These are phyloP conservation scores for Pomacea canaliculata DNA, from an alignment of 2,888 invertebrate genomes.

Conservation along the genomic window DNA sequence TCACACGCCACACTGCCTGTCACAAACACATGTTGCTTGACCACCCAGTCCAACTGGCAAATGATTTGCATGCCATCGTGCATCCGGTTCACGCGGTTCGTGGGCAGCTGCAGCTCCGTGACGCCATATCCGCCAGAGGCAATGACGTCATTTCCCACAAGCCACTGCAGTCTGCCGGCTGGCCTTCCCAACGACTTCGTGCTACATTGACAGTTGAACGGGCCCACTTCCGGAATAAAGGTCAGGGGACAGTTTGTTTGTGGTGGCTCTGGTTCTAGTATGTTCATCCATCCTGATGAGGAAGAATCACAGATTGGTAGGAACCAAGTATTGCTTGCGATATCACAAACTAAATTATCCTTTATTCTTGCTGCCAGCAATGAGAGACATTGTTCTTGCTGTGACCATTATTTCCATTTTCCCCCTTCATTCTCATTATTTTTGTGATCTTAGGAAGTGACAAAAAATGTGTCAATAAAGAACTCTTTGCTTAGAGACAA, in stretches of 20 bases:
- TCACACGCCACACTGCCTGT: slow-evolving; percentile 2
- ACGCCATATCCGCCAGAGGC: slow-evolving; percentile 1
- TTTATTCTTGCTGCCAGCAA: no score
- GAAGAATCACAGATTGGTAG: no score
- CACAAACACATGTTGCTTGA: neutral
- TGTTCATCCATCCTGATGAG: no score
- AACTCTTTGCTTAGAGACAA: no score
- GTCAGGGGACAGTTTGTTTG: neutral
- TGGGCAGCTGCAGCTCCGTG: neutral
- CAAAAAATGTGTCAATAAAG: no score
- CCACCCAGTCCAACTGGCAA: slow-evolving; percentile 20
- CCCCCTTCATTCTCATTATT: no score
- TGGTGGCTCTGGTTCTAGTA: no score
- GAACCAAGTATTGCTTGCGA: no score
- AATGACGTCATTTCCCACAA: slow-evolving; percentile 1
- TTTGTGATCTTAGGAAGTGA: no score
- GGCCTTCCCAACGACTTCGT: slow-evolving; percentile 1
- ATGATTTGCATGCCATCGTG: neutral
- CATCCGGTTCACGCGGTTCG: neutral
- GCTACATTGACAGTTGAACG: neutral
- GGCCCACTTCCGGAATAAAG: slow-evolving; percentile 4
- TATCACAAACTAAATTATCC: no score
- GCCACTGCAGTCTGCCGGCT: slow-evolving; percentile 11
- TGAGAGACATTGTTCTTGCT: no score
- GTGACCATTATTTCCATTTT: no score